Evolutionary conservation across 2,113 vertebrate genomes (phyloP).

Genomic region (Hoplias malabaricus): DNA sequence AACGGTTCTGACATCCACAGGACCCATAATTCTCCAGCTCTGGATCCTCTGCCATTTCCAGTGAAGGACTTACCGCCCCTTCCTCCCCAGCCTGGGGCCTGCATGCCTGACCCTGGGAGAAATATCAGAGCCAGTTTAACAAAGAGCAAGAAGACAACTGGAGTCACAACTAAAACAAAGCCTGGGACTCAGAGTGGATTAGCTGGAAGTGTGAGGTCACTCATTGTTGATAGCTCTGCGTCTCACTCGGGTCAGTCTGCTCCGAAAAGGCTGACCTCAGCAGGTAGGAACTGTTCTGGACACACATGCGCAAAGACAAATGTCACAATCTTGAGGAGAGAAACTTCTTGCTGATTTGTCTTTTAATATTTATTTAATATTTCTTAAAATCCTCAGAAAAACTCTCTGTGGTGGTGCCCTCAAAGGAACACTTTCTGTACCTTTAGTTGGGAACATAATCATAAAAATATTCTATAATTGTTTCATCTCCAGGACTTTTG

Average conservation of each 20-base stretch:
- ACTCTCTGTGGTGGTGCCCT: too few species aligned
- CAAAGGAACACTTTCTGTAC: too few species aligned
- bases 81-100: constrained; percentile 72
- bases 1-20: constrained; percentile 46
- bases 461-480: too few species aligned
- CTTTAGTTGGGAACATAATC: too few species aligned
- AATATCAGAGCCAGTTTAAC: constrained; percentile 26
- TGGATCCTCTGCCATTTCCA: constrained; percentile 68
- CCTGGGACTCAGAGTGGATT: constrained; percentile 47
- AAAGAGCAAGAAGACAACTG: constrained; percentile 60
- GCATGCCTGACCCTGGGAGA: constrained; percentile 80
- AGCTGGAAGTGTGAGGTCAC: constrained; percentile 43
- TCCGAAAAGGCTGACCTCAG: constrained; percentile 38
- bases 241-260: constrained; percentile 45
- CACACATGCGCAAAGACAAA: not conserved
- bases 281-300: constrained; percentile 36
- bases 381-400: too few species aligned
- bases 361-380: too few species aligned
- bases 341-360: too few species aligned
- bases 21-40: constrained; percentile 33
- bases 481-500: too few species aligned
- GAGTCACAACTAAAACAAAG: constrained; percentile 60
- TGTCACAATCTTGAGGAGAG: too few species aligned
- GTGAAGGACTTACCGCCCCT: constrained; percentile 74
- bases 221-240: constrained; percentile 46